Base-by-base conservation (phyloP, 2,888 invertebrate species). In the Dicyrtoma fusca region DNA sequence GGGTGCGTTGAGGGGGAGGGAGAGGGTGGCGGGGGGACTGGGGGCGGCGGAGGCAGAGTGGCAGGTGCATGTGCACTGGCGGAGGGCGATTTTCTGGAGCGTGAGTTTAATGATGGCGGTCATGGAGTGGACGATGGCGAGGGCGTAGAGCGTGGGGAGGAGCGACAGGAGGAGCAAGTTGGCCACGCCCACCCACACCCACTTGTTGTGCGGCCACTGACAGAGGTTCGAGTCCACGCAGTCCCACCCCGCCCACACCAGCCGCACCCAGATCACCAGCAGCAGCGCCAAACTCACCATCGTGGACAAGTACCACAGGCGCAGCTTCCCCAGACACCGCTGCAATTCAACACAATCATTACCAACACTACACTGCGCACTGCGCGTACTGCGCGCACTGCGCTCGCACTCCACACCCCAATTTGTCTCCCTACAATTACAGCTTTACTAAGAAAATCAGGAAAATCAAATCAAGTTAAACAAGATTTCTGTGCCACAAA, bases 291-390 rank as follows among this genome's bases (percentile, higher is more conserved):
- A 44, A 21, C 63, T 53, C 8, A 70, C 10, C 11, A 62, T 14
- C 13, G 51, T 49, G 63, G 62, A 70, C 2, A 11, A 19, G 62
- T 62, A 70, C 70, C 70, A 70, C 25, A 70, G 59, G 45, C 63
- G 62, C 14, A 70, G 44, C 47, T 63, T 70, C 17, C 45, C 25
- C 11, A 62, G n/a, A n/a, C 62, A 62, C 11, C 62, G 62, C 70
- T 70, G 23, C 11, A 34, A 61, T 19, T 19, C 21, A 65, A 13
- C 14, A 65, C n/a, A 49, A 51, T 47, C 47, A 47, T 47, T 17
- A 47, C 17, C 17, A 47, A 47, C 17, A 47, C 5, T 47, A 17
- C 13, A n/a, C 17, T n/a, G 47, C 5, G 5, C 17, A 47, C 13
- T 47, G 14, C 17, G 13, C 47, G 17, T 47, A 3, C 47, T n/a